Percentiles rank a stretch among this genome's conserved stretches.
Evolutionary conservation across 2,113 vertebrate species (phyloP).

Genomic region (Sylvietta virens): DNA sequence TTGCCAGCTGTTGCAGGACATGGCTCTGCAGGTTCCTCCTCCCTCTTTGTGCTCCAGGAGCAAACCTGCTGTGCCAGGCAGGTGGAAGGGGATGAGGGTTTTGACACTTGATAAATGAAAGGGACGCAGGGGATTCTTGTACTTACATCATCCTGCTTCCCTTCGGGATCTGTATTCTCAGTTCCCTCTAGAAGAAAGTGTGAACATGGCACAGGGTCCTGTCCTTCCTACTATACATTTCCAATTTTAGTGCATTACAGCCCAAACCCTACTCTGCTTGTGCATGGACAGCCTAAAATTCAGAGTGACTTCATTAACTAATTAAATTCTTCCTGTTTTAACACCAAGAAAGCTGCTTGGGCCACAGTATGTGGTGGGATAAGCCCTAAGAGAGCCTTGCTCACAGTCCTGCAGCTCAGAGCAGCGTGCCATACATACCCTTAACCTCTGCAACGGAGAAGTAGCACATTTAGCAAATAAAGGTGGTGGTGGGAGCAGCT

Average conservation of each 20-base stretch:
- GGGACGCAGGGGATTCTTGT: not conserved
- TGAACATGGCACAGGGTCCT: not conserved
- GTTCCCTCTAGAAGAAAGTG: not conserved
- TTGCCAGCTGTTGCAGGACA: not conserved
- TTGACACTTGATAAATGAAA: not conserved
- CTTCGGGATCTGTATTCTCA: not conserved
- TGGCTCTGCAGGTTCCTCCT: not conserved
- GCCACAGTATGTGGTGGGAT: not conserved
- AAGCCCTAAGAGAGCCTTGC: not conserved
- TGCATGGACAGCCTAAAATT: not conserved
- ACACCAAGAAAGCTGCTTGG: not conserved
- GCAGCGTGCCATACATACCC: not conserved
- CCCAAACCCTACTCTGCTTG: not conserved
- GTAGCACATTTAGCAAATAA: constrained; percentile 1
- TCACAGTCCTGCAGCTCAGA: not conserved
- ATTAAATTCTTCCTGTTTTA: not conserved
- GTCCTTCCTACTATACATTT: not conserved
- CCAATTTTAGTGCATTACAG: not conserved
- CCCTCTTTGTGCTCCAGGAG: not conserved
- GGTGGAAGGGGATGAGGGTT: not conserved
- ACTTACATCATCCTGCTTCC: not conserved
- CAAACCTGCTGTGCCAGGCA: not conserved
- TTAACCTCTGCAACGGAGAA: constrained; percentile 11
- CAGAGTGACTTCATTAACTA: not conserved
- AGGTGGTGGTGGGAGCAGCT: constrained; percentile 16